Conservation (phyloP, 2,888 invertebrate genomes). For the Trilocha varians region DNA sequence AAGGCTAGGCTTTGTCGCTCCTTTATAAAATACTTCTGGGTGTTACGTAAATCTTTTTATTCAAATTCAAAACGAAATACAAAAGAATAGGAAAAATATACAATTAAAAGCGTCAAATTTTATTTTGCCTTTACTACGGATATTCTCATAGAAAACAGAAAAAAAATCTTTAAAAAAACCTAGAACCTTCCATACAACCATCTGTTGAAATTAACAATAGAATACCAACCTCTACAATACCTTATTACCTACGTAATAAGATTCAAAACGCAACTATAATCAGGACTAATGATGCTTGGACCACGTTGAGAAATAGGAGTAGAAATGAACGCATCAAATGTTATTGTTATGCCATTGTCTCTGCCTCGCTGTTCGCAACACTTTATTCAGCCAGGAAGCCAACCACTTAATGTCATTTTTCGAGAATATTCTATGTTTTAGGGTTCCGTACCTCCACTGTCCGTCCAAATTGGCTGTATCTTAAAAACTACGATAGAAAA, state of each 20-base stretch:
- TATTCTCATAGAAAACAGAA: no score
- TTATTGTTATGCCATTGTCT: conserved; percentile 53
- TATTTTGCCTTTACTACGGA: no score
- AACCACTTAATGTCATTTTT: conserved; percentile 22
- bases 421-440: conserved; percentile 17
- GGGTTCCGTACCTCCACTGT: no score
- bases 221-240: background rate
- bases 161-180: no score
- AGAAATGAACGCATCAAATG: conserved; percentile 42
- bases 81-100: background rate
- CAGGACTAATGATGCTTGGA: background rate
- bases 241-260: background rate
- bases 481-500: no score
- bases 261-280: background rate
- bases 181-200: no score
- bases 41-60: background rate
- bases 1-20: background rate
- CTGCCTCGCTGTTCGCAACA: conserved; percentile 47
- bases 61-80: background rate
- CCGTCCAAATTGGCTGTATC: no score
- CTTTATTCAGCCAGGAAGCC: conserved; percentile 33
- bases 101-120: no score
- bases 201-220: background rate
- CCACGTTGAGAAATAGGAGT: conserved; percentile 32
- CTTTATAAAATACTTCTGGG: background rate